These are phyloP conservation scores for Timema cristinae DNA, from an alignment of 2,888 invertebrate genomes.

Conservation along the genomic window DNA sequence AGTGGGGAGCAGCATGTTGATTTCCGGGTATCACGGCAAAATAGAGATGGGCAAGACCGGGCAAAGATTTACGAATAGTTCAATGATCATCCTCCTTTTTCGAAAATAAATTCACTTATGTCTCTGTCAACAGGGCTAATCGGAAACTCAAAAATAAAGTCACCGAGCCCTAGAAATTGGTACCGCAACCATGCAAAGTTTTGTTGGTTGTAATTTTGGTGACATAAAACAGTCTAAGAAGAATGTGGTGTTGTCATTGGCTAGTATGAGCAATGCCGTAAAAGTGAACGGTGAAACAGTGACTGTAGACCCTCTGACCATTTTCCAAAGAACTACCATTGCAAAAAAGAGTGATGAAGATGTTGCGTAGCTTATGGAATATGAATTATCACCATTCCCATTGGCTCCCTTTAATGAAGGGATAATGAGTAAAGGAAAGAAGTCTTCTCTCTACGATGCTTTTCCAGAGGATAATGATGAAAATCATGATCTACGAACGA, in stretches of 20 bases:
- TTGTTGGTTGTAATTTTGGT: background rate
- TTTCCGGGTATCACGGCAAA: background rate
- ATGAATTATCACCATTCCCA: no score
- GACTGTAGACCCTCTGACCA: no score
- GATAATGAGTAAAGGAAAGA: no score
- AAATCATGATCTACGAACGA: no score
- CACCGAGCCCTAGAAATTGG: background rate
- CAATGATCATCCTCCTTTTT: background rate
- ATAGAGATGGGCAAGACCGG: background rate
- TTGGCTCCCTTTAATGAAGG: no score
- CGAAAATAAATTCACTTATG: slow-evolving; percentile 6
- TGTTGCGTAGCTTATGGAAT: no score
- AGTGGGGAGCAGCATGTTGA: slow-evolving; percentile 5
- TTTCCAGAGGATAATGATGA: no score
- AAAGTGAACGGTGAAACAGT: no score
- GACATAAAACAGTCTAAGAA: background rate
- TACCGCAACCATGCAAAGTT: background rate
- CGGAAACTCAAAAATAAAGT: background rate
- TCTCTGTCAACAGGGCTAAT: background rate
- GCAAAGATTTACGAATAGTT: background rate
- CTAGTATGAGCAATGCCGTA: no score
- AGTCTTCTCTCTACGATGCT: no score
- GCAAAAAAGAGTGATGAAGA: no score
- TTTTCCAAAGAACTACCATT: no score
- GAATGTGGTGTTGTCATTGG: slow-evolving; percentile 5